Evolutionary conservation across 2,888 invertebrate genomes (phyloP).

Genomic region (Macrosiphum euphorbiae): DNA sequence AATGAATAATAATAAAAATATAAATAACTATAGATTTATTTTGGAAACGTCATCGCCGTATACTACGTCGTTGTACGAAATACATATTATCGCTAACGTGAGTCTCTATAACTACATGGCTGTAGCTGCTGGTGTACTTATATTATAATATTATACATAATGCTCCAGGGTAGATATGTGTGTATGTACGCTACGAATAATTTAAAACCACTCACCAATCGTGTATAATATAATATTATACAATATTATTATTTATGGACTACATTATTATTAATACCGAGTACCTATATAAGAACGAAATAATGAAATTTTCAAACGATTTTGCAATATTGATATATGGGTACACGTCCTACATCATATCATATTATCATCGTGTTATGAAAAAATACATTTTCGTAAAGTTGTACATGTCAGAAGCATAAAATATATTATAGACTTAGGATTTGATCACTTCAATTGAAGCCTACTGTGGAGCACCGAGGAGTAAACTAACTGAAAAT

Average conservation of each 20-base stretch:
- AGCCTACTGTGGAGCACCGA: neutral
- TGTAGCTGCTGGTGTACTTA: neutral
- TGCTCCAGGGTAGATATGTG: neutral
- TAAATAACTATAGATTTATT: slow-evolving; percentile 21
- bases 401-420: neutral
- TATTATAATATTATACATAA: neutral
- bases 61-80: neutral
- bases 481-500: neutral
- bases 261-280: neutral
- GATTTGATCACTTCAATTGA: neutral
- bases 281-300: neutral
- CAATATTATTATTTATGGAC: neutral
- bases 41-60: neutral
- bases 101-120: neutral
- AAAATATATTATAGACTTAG: neutral
- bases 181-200: neutral
- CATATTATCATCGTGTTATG: neutral
- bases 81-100: neutral
- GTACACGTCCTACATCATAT: no score
- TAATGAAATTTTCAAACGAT: neutral
- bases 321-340: neutral
- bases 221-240: neutral
- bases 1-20: neutral
- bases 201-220: slow-evolving; percentile 13
- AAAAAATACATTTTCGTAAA: neutral